Percentiles rank a stretch among this genome's conserved stretches.
Conservation (phyloP, 2,113 vertebrate genomes). For the Malurus alboscapulatus region DNA sequence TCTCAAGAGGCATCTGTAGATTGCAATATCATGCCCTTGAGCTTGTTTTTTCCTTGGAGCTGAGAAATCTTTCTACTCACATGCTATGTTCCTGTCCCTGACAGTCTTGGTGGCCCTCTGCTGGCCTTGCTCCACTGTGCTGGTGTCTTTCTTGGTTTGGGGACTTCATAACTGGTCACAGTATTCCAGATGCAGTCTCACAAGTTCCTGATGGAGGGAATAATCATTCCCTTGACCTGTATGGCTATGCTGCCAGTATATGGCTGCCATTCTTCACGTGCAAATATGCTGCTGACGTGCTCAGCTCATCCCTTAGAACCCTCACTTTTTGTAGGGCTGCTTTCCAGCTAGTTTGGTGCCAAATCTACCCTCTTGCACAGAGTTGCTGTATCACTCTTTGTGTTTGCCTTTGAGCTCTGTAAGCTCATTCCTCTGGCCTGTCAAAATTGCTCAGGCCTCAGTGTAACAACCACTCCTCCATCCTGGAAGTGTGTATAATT, state of each 20-base stretch:
- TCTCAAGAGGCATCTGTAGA: not conserved
- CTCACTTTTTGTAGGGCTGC: not conserved
- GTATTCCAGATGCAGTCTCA: not conserved
- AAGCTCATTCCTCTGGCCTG: not conserved
- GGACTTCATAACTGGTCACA: not conserved
- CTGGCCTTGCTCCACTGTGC: not conserved
- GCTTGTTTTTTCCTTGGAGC: not conserved
- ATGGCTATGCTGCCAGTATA: not conserved
- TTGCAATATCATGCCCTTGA: not conserved
- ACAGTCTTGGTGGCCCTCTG: not conserved
- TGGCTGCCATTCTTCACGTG: not conserved
- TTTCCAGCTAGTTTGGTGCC: not conserved
- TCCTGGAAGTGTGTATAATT: not conserved
- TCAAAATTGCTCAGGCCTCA: not conserved
- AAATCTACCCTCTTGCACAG: not conserved
- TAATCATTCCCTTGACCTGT: not conserved
- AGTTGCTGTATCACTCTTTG: not conserved
- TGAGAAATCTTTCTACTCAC: not conserved
- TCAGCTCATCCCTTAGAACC: not conserved
- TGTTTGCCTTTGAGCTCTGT: not conserved
- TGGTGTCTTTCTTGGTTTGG: not conserved
- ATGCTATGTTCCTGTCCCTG: not conserved
- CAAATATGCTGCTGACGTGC: rapidly evolving
- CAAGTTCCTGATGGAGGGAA: not conserved
- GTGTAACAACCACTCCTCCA: not conserved